These are phyloP conservation scores for Hirtodrosophila cameraria DNA, from an alignment of 2,888 invertebrate genomes.

Conservation along the genomic window DNA sequence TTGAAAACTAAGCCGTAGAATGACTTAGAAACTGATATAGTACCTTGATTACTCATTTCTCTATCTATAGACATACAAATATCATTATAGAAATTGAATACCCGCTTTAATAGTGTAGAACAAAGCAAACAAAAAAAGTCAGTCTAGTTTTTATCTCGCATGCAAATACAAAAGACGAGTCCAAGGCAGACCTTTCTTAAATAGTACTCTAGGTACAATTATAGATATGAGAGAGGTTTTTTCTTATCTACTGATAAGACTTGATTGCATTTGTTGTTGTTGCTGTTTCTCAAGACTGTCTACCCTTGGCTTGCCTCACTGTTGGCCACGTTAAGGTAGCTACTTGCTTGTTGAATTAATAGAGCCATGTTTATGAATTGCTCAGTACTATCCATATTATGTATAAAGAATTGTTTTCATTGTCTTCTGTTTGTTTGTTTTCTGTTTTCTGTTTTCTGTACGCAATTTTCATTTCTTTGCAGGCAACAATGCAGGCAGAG, in stretches of 20 bases:
- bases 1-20: background rate
- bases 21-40: background rate
- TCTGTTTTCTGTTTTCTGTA: constrained; percentile 33
- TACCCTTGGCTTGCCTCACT: constrained; percentile 52
- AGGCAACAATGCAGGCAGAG: constrained; percentile 35
- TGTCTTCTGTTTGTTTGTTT: constrained; percentile 58
- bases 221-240: constrained; percentile 14
- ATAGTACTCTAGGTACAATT: no score
- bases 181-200: constrained; percentile 48
- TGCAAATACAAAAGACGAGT: constrained; percentile 47
- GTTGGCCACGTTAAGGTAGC: constrained; percentile 65
- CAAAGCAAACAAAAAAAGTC: constrained; percentile 9
- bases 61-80: background rate
- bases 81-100: background rate
- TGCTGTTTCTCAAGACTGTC: background rate
- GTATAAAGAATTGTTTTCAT: constrained; percentile 62
- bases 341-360: constrained; percentile 61
- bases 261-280: constrained; percentile 13
- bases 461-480: constrained; percentile 66
- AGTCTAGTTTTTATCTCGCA: constrained; percentile 12
- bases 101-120: constrained; percentile 2
- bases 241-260: constrained; percentile 40
- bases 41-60: background rate
- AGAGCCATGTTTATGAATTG: constrained; percentile 35
- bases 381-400: constrained; percentile 1